These are phyloP conservation scores for Drosophila kikkawai DNA, from an alignment of 1,140 invertebrate species.

Conservation along the genomic window DNA sequence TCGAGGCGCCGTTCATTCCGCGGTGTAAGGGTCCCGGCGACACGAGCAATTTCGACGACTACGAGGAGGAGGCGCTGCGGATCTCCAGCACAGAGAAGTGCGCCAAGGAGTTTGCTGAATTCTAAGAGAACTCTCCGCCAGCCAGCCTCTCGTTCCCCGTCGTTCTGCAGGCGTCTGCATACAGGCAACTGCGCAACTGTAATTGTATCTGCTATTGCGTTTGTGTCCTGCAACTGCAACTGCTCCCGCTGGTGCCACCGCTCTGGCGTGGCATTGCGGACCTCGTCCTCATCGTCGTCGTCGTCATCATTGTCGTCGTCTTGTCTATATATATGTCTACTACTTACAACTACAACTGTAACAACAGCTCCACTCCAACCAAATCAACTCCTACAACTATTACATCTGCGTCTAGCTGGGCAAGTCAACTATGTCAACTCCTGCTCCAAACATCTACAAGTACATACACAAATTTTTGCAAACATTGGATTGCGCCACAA, in stretches of 20 bases:
- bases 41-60: constrained; percentile 99
- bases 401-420: constrained; percentile 48
- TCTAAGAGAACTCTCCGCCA: constrained; percentile 88
- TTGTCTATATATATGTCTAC: constrained; percentile 81
- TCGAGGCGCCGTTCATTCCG: constrained; percentile 98
- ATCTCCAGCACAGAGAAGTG: constrained; percentile 99
- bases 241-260: constrained; percentile 35
- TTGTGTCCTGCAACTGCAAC: constrained; percentile 35
- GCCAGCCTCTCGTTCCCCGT: constrained; percentile 30
- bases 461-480: constrained; percentile 8
- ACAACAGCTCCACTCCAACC: constrained; percentile 30
- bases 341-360: constrained; percentile 70
- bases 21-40: constrained; percentile 98
- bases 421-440: constrained; percentile 31
- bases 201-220: constrained; percentile 34
- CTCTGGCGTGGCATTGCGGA: constrained; percentile 41
- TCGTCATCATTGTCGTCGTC: constrained; percentile 69
- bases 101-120: constrained; percentile 99
- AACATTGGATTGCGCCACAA: constrained; percentile 53
- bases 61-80: constrained; percentile 98
- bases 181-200: constrained; percentile 24
- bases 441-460: constrained; percentile 21
- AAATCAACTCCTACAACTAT: constrained; percentile 28
- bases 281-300: constrained; percentile 52
- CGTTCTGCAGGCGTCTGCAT: constrained; percentile 25